Evolutionary conservation across 2,888 invertebrate genomes (phyloP).

Genomic region (Rhagium mordax): DNA sequence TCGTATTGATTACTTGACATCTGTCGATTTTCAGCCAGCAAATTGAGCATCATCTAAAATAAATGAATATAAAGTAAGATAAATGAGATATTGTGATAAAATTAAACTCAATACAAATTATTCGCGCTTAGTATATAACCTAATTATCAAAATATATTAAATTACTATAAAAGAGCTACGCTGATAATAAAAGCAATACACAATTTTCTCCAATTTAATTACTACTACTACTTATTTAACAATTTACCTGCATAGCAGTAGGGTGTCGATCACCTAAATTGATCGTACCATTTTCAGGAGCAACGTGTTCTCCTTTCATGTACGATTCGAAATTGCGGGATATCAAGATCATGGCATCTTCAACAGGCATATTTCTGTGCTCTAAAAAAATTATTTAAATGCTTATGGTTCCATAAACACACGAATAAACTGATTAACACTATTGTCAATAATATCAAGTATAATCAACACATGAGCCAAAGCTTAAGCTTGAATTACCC

Average conservation of each 20-base stretch:
- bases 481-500: too few relatives aligned
- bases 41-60: slow-evolving; percentile 77
- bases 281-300: slow-evolving; percentile 57
- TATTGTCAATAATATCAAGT: too few relatives aligned
- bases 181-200: too few relatives aligned
- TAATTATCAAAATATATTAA: too few relatives aligned
- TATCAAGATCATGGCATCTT: slow-evolving; percentile 88
- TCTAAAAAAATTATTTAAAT: slow-evolving; percentile 73
- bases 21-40: slow-evolving; percentile 86
- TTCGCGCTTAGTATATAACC: too few relatives aligned
- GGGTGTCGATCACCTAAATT: slow-evolving; percentile 73
- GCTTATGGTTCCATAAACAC: not conserved
- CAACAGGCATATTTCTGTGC: slow-evolving; percentile 96
- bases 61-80: too few relatives aligned
- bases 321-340: slow-evolving; percentile 80
- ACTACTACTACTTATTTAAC: not conserved
- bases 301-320: slow-evolving; percentile 70
- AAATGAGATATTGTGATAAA: too few relatives aligned
- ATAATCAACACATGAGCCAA: too few relatives aligned
- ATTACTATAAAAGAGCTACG: too few relatives aligned
- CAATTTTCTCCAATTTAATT: too few relatives aligned
- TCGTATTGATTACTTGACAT: slow-evolving; percentile 86
- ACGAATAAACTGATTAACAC: too few relatives aligned
- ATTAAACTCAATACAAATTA: too few relatives aligned
- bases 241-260: slow-evolving; percentile 75